These are phyloP conservation scores for Staurois parvus DNA, from an alignment of 2,797 vertebrate species.

Conservation along the genomic window DNA sequence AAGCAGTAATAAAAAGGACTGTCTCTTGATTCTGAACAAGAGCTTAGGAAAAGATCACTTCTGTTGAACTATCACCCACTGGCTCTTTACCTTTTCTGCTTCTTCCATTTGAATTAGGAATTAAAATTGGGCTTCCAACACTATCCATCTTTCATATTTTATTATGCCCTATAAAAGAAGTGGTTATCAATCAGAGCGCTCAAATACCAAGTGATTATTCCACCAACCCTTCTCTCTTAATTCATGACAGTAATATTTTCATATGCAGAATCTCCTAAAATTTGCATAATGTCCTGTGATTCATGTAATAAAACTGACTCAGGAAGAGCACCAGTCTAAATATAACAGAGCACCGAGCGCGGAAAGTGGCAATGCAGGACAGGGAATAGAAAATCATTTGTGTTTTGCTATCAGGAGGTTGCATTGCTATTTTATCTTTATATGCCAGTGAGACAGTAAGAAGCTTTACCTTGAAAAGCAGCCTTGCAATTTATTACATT, in stretches of 20 bases:
- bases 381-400: background rate
- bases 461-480: background rate
- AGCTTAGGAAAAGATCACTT: background rate
- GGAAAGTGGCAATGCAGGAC: background rate
- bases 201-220: constrained; percentile 48
- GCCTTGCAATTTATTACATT: background rate
- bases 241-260: constrained; percentile 49
- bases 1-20: background rate
- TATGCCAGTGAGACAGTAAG: background rate
- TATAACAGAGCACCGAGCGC: constrained; percentile 4
- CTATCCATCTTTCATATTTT: constrained; percentile 53
- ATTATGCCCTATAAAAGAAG: constrained; percentile 44
- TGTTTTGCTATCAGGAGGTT: background rate
- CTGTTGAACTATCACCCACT: background rate
- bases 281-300: constrained; percentile 29
- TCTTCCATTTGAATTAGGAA: constrained; percentile 28
- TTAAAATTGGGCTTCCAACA: constrained; percentile 19
- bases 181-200: constrained; percentile 44
- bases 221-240: constrained; percentile 37
- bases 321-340: background rate
- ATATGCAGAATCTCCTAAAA: constrained; percentile 27
- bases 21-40: background rate
- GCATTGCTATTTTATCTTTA: background rate
- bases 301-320: constrained; percentile 25
- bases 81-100: constrained; percentile 28